A percentile compares a stretch with the other conserved stretches of the same genome.
These are phyloP conservation scores for Eulimnadia texana DNA, from an alignment of 1,140 invertebrate genomes.

Conservation along the genomic window DNA sequence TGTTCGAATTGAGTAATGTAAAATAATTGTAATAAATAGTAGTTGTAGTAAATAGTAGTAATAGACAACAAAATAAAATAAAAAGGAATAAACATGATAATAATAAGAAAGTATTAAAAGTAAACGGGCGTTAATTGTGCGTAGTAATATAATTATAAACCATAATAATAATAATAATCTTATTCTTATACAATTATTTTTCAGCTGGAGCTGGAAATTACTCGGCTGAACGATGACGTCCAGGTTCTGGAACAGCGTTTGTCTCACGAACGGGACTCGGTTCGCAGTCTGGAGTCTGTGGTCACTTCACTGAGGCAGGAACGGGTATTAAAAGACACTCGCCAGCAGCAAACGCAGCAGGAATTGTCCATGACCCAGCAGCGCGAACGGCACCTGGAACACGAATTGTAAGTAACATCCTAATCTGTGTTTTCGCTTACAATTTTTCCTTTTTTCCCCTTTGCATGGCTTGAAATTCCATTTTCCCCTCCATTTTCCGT, in stretches of 20 bases:
- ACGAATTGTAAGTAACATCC: slow-evolving; percentile 3
- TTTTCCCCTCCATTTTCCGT: background rate
- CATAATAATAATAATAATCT: too few species aligned
- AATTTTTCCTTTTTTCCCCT: background rate
- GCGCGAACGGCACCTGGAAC: background rate
- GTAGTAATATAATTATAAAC: too few species aligned
- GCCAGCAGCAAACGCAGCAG: background rate
- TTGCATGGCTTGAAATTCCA: too few species aligned
- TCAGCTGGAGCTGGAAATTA: slow-evolving; percentile 11
- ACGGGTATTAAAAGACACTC: background rate
- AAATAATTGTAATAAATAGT: too few species aligned
- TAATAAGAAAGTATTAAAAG: too few species aligned
- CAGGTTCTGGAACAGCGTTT: slow-evolving; percentile 11
- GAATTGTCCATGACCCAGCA: background rate
- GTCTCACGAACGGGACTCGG: slow-evolving; percentile 4
- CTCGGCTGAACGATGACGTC: slow-evolving; percentile 4
- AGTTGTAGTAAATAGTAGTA: too few species aligned
- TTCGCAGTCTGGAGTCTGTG: slow-evolving; percentile 8
- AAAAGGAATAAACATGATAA: too few species aligned
- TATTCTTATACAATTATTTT: background rate
- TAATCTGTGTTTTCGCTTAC: background rate
- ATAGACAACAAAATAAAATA: too few species aligned
- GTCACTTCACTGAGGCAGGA: slow-evolving; percentile 11
- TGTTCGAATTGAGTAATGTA: too few species aligned
- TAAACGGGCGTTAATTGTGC: too few species aligned